These are phyloP conservation scores for Escarpia spicata DNA, from an alignment of 2,888 invertebrate species.

Conservation along the genomic window DNA sequence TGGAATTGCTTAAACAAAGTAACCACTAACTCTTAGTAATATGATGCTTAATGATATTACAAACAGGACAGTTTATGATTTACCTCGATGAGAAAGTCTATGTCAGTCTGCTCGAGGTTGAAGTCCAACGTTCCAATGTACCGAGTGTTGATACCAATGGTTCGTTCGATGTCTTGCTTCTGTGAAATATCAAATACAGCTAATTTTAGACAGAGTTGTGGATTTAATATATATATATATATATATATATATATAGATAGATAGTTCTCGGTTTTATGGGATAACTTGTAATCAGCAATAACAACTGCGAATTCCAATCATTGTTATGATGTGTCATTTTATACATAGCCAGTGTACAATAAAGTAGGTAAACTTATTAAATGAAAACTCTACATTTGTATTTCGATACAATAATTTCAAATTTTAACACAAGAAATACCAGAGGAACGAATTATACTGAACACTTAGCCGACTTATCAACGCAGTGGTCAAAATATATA, in stretches of 20 bases:
- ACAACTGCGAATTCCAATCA: no score
- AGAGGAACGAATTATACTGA: neutral
- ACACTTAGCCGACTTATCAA: neutral
- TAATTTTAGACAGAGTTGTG: no score
- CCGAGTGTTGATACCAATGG: slow-evolving; percentile 61
- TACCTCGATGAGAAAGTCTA: slow-evolving; percentile 55
- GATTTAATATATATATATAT: no score
- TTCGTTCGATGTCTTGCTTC: slow-evolving; percentile 51
- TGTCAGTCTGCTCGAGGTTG: slow-evolving; percentile 52
- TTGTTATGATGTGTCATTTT: no score
- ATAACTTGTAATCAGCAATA: neutral
- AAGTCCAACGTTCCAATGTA: slow-evolving; percentile 59
- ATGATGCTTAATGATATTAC: neutral
- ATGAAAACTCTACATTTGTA: neutral
- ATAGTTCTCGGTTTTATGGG: no score
- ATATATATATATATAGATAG: no score
- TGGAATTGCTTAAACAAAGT: neutral
- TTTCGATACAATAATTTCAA: neutral
- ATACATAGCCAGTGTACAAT: no score
- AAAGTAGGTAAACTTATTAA: no score
- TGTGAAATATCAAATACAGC: neutral
- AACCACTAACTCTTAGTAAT: no score
- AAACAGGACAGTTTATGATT: neutral
- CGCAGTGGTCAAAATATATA: neutral
- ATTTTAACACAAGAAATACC: neutral